These are phyloP conservation scores for Halcyon badia DNA, from an alignment of 2,797 vertebrate genomes.

Conservation along the genomic window DNA sequence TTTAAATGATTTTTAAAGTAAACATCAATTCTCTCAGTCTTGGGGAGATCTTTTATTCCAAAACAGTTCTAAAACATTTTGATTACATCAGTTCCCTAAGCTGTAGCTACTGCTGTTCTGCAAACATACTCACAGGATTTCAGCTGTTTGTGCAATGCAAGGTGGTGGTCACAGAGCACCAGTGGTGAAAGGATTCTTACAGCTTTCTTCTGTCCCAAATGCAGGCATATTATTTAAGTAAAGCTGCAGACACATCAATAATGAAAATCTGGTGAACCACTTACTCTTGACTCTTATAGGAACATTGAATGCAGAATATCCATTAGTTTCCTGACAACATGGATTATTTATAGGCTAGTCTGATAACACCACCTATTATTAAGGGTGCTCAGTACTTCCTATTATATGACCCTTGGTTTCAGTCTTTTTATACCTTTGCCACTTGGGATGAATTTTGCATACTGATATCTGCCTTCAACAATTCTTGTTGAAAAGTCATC, in stretches of 20 bases:
- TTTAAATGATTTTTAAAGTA: neutral
- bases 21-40: neutral
- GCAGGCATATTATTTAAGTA: conserved; percentile 22
- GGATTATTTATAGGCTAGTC: conserved; percentile 56
- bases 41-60: neutral
- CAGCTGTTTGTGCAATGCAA: neutral
- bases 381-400: conserved; percentile 41
- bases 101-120: neutral
- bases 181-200: neutral
- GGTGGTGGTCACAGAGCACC: neutral
- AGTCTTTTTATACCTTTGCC: conserved; percentile 11
- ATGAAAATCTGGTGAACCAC: conserved; percentile 55
- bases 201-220: neutral
- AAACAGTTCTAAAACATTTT: neutral
- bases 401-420: conserved; percentile 3
- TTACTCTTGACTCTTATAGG: conserved; percentile 24
- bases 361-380: conserved; percentile 54
- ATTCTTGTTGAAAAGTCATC: neutral
- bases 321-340: conserved; percentile 56
- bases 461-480: neutral
- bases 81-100: neutral
- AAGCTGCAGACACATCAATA: conserved; percentile 41
- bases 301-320: conserved; percentile 33
- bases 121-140: neutral
- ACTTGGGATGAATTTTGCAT: conserved; percentile 26